Conservation (phyloP, 2,113 vertebrate genomes). For the Semnornis frantzii region DNA sequence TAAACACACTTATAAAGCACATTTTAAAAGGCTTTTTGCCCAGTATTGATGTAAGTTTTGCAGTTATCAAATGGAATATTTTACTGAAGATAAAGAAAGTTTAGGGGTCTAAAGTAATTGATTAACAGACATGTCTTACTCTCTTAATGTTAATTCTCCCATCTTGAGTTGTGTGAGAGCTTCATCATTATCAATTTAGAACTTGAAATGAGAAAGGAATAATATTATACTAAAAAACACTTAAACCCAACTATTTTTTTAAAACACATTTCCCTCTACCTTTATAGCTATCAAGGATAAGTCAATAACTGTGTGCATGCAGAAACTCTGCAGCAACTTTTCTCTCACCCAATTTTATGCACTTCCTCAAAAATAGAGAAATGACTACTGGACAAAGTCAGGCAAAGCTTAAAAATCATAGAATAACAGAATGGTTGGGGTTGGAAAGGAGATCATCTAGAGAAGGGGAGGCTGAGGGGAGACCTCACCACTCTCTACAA, state of each 20-base stretch:
- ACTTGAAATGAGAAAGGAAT: background rate
- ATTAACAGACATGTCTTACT: background rate
- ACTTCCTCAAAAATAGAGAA: slow-evolving; percentile 30
- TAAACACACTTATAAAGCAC: background rate
- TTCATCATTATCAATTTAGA: background rate
- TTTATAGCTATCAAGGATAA: too few species aligned
- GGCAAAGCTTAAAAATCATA: slow-evolving; percentile 14
- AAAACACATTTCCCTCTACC: background rate
- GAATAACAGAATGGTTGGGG: too few species aligned
- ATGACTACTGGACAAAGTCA: background rate
- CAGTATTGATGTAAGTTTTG: background rate
- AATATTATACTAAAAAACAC: background rate
- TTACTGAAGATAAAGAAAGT: background rate
- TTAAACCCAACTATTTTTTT: background rate
- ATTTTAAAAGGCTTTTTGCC: background rate
- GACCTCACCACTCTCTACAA: too few species aligned
- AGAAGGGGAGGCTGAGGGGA: too few species aligned
- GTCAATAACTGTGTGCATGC: background rate
- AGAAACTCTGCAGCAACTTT: background rate
- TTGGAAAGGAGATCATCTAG: background rate
- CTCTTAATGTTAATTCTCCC: background rate
- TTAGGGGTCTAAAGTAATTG: background rate
- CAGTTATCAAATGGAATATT: background rate
- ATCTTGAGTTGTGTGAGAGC: background rate
- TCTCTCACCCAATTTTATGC: background rate